Evolutionary conservation across 2,113 vertebrate species (phyloP).

Genomic region (Callospermophilus lateralis): DNA sequence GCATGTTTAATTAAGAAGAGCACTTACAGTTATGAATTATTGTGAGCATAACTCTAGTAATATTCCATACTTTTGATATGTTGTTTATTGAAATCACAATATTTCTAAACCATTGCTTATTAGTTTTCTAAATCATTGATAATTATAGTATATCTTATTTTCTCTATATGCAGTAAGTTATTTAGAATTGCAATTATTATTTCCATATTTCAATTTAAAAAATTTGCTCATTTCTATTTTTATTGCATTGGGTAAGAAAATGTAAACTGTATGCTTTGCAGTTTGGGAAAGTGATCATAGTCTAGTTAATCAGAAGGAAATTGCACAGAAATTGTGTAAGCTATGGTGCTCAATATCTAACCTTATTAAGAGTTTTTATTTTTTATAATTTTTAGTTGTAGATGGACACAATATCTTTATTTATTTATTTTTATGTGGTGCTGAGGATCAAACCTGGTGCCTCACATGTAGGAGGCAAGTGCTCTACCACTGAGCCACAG

Average conservation of each 20-base stretch:
- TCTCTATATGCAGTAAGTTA: not conserved
- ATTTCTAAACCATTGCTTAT: slow-evolving; percentile 38
- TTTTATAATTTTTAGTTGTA: no score
- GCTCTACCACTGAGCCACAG: no score
- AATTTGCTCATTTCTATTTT: slow-evolving; percentile 26
- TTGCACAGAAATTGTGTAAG: not conserved
- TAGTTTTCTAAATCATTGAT: slow-evolving; percentile 53
- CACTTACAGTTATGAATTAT: slow-evolving; percentile 2
- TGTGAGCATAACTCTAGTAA: not conserved
- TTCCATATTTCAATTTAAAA: not conserved
- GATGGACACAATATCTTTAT: no score
- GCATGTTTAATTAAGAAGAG: slow-evolving; percentile 22
- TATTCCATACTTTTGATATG: slow-evolving; percentile 34
- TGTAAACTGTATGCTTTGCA: not conserved
- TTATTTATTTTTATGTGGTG: no score
- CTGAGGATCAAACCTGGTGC: no score
- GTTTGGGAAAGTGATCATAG: not conserved
- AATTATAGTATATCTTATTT: slow-evolving; percentile 16
- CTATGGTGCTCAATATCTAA: not conserved
- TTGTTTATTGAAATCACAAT: slow-evolving; percentile 13
- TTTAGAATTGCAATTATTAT: not conserved
- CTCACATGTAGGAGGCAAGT: no score
- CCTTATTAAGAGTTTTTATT: not conserved
- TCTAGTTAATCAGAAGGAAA: not conserved
- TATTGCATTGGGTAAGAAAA: slow-evolving; percentile 1